phyloP scores from a whole-genome alignment of 1,140 invertebrate species.

The Camponotus pennsylvanicus region DNA sequence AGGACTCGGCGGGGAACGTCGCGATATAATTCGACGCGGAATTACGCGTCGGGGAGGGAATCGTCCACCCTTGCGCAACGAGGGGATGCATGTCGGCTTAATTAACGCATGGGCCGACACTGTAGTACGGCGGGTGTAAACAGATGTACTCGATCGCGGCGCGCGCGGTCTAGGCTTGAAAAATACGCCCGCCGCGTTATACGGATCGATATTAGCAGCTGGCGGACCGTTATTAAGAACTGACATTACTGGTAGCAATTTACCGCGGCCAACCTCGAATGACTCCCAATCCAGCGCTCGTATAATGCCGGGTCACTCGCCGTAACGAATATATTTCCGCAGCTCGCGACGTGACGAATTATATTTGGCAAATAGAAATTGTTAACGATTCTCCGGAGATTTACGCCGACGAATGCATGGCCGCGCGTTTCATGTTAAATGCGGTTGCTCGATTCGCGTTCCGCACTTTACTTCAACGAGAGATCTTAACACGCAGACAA shows the following conservation, averaged over 20 bases:
- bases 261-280: conserved; percentile 57
- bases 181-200: conserved; percentile 39
- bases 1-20: neutral
- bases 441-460: conserved; percentile 39
- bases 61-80: neutral
- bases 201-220: conserved; percentile 42
- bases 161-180: conserved; percentile 26
- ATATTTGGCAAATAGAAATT: conserved; percentile 60
- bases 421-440: conserved; percentile 21
- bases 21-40: neutral
- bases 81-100: conserved; percentile 2
- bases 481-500: neutral
- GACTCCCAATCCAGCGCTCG: conserved; percentile 56
- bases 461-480: neutral
- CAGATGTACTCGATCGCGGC: conserved; percentile 44
- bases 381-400: conserved; percentile 30
- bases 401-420: neutral
- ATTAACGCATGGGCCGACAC: conserved; percentile 27
- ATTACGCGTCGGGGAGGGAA: neutral
- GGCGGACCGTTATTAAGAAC: conserved; percentile 57
- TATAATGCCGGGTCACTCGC: conserved; percentile 23
- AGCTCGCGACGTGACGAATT: conserved; percentile 53
- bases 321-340: conserved; percentile 56
- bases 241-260: conserved; percentile 57
- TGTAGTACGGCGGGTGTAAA: conserved; percentile 17